phyloP scores from a whole-genome alignment of 2,888 invertebrate species.

The Napeogenes inachia region DNA sequence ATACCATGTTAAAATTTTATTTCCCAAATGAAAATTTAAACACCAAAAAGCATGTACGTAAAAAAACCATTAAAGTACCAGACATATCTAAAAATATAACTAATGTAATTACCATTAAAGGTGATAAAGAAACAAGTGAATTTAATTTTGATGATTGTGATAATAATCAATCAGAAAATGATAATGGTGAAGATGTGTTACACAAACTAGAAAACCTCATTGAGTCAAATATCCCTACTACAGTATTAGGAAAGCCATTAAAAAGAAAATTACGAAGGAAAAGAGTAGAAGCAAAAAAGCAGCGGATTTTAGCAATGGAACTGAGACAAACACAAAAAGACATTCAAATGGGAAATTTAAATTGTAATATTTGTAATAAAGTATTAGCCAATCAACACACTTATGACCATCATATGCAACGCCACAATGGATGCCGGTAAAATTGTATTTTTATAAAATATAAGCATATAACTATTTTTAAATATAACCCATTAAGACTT shows the following conservation, averaged over 20 bases:
- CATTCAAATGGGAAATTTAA: constrained; percentile 29
- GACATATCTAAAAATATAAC: not conserved
- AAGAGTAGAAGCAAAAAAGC: constrained; percentile 14
- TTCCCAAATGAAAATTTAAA: constrained; percentile 12
- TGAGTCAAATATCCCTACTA: constrained; percentile 4
- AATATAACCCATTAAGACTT: too few species aligned
- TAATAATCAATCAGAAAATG: constrained; percentile 2
- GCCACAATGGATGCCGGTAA: constrained; percentile 49
- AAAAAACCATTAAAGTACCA: not conserved
- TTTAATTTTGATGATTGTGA: constrained; percentile 3
- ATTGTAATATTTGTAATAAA: constrained; percentile 54
- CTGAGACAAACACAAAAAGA: constrained; percentile 11
- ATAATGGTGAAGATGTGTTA: constrained; percentile 19
- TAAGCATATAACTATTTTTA: too few species aligned
- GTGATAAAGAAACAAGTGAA: not conserved
- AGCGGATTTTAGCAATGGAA: constrained; percentile 13
- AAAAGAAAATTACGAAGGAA: constrained; percentile 14
- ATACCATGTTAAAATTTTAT: constrained; percentile 22
- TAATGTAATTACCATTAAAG: not conserved
- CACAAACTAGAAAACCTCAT: constrained; percentile 21
- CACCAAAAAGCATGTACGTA: constrained; percentile 7
- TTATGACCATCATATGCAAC: constrained; percentile 58
- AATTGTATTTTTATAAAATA: not conserved
- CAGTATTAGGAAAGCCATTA: constrained; percentile 9
- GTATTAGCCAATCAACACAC: constrained; percentile 49